Percentiles rank a stretch among this genome's conserved stretches.
Evolutionary conservation across 2,797 vertebrate species (phyloP).

Genomic region (Pseudocheirus occidentalis): DNA sequence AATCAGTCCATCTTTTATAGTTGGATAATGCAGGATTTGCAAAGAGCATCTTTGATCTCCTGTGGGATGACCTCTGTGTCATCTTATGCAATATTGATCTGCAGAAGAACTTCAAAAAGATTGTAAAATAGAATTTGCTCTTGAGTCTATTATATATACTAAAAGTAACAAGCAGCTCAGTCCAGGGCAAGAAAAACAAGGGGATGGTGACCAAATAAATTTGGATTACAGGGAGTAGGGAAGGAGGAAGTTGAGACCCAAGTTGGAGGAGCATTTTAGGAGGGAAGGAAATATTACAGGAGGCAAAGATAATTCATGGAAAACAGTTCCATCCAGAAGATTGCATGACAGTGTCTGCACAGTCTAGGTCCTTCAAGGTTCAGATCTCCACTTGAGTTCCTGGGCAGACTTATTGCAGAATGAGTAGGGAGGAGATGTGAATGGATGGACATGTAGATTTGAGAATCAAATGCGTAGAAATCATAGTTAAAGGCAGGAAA

Average conservation of each 20-base stretch:
- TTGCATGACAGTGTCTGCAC: neutral
- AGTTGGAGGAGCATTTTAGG: neutral
- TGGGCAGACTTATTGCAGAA: neutral
- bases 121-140: neutral
- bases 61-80: neutral
- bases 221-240: neutral
- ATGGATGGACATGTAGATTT: neutral
- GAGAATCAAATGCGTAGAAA: neutral
- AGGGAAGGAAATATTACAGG: neutral
- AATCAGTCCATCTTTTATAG: no score
- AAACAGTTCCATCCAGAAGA: neutral
- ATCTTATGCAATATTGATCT: neutral
- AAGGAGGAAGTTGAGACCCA: neutral
- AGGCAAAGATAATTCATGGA: neutral
- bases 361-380: neutral
- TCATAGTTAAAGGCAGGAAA: neutral
- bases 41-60: neutral
- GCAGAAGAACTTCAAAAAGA: neutral
- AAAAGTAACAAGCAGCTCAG: neutral
- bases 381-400: neutral
- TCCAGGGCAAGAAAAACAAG: neutral
- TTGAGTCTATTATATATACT: neutral
- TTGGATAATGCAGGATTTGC: slow-evolving; percentile 1
- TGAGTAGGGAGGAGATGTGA: neutral
- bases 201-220: neutral